Base-by-base conservation (phyloP, 1,140 invertebrate species). In the Zaprionus camerounensis region DNA sequence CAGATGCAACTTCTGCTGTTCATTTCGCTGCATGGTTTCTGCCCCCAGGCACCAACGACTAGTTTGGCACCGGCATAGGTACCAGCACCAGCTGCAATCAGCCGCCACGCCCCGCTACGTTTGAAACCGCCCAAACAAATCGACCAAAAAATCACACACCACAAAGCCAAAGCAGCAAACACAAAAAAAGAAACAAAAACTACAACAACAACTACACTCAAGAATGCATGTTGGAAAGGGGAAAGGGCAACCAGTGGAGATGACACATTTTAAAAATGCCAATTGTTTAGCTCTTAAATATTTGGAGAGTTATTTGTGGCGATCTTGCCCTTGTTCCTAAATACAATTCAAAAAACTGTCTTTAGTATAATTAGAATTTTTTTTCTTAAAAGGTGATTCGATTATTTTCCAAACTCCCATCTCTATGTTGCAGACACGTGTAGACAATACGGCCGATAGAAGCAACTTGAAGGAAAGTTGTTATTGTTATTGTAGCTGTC, bases 161-260 rank as follows among this genome's bases (percentile, higher is more conserved):
- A 78, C 83, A 88, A 87, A 83, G 84, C 77, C 83, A 83, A 81
- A 87, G 80, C 84, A 78, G 83, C 80, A 81, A 87, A 78, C 80
- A 87, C 38, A 67, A 67, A 79, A 65, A 68, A 71, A 65, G 0
- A 28, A 51, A 38, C 61, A 57, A 58, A 53, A 41, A 49, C 20
- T 55, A 20, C 36, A 56, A 46, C 55, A 62, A 44, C 20, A 46
- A 51, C 41, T 17, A 17, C 41, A 13, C 17, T 12, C 11, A 51
- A 51, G 46, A 20, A 51, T 51, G 46, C 17, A 51, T 20, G 7
- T 13, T 9, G 20, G 11, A 9, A 11, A 17, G 44, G 7, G 11
- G 17, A 17, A 2, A 51, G 46, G 7, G 6, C 9, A 66, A 57
- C 9, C 28, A 57, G 53, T 44, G 46, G 64, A 66, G 64, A 66